Evolutionary conservation across 2,888 invertebrate genomes (phyloP), one percentile per base, ranked within the genome.

Genomic region (Hirudinaria manillensis): DNA sequence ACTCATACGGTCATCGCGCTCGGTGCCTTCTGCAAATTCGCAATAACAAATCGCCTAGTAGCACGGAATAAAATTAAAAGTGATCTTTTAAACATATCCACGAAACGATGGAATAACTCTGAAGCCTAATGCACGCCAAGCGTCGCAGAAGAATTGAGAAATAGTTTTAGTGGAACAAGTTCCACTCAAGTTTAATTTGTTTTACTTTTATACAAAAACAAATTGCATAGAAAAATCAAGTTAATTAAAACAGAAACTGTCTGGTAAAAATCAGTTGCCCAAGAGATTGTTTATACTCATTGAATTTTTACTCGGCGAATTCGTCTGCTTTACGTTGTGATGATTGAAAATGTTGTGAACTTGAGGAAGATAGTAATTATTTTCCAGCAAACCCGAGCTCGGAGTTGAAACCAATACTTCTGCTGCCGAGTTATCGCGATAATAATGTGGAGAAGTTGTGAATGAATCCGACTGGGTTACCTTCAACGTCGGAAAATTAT

Each of bases 211-310:
- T 27, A 27, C n/a, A 13, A 16, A 61, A 61, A 61, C 6, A 56
- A 3, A 56, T 21, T 56, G 3, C 4, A 6, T 16, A 27, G n/a
- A 61, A 16, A 61, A 61, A 29, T 61, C 0, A 61, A 61, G 61
- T 27, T 10, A 61, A 16, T 61, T 21, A 7, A 61, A 27, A 61
- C 61, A 61, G 24, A 61, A 27, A 7, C 24, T 3, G 29, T 29
- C 61, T 6, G 1, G 13, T 10, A n/a, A 53, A 53, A 61, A n/a
- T 61, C 29, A 61, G 65, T 73, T 73, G 32, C 73, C 73, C 24
- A 73, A 32, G 36, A 73, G 34, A 55, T 73, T 73, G 45, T 73
- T 73, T 2, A 73, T 73, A 61, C 73, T 73, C 73, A 73, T 73
- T 2, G 73, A 53, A 56, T 73, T 73, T 65, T 73, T 73, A 36